Evolutionary conservation across 2,113 vertebrate genomes (phyloP).

Genomic region (Seriola rivoliana): DNA sequence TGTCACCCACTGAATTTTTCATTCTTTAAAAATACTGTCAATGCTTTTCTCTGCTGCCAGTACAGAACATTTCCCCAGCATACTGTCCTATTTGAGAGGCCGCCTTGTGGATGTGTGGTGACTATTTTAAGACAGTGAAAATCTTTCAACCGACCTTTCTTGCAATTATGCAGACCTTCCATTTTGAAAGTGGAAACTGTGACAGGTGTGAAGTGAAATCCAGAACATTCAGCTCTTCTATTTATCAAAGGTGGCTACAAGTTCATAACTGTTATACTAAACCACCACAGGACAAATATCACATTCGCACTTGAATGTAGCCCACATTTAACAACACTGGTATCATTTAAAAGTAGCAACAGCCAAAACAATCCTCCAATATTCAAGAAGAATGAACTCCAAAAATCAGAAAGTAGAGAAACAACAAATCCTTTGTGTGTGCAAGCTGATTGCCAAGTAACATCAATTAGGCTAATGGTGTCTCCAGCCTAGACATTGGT

Average conservation of each 20-base stretch:
- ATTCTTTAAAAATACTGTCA: constrained; percentile 34
- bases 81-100: constrained; percentile 27
- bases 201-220: constrained; percentile 15
- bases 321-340: background rate
- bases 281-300: background rate
- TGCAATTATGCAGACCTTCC: background rate
- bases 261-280: background rate
- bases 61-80: constrained; percentile 23
- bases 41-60: background rate
- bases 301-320: background rate
- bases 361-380: background rate
- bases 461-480: too few species aligned
- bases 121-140: constrained; percentile 33
- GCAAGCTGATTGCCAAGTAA: too few species aligned
- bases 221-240: background rate
- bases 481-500: too few species aligned
- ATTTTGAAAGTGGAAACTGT: constrained; percentile 13
- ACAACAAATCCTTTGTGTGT: background rate
- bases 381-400: background rate
- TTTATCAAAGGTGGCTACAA: constrained; percentile 6
- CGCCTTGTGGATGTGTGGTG: constrained; percentile 5
- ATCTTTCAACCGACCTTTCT: constrained; percentile 20
- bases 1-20: constrained; percentile 38
- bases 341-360: too few species aligned
- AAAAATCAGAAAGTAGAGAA: background rate